Base-by-base conservation (phyloP, 2,113 vertebrate species). In the Odobenus rosmarus region DNA sequence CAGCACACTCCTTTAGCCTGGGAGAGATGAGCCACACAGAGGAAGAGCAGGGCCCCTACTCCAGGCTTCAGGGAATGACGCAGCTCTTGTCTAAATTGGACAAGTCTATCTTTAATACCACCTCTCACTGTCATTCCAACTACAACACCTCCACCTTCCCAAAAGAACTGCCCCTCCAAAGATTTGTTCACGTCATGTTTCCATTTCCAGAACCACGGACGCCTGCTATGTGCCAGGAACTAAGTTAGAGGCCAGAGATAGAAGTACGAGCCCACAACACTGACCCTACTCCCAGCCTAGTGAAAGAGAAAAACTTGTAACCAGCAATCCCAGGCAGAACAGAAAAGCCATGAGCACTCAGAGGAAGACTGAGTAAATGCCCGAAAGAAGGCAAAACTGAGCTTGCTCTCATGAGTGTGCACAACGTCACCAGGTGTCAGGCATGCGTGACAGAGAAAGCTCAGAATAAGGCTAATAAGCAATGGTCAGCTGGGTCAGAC, bases 81-180 rank as follows among this genome's bases (percentile, higher is more conserved):
- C 19, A 24, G 61, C 55, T 53, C 59, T 88, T 53, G 28, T 89
- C 46, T 36, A 62, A 42, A 19, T 7, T n/a, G 57, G 23, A 39
- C 31, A 76, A 71, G 55, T 33, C 24, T 61, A 59, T 46, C 36
- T 71, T 0, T 72, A 61, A 94, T 26, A 36, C 49, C 79, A 62
- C 33, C 61, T 85, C 55, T 51, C 49, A 8, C 53, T 51, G 42
- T 67, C 53, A 16, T 51, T 46, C 13, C 39, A 79, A 16, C 86
- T 33, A 21, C 18, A 42, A 33, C 26, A 62, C 19, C 55, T 82
- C 67, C 49, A 7, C 51, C 24, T 74, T 64, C 74, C 42, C 81
- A 14, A 28, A 72, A 97, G 94, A 90, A 83, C 51, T 59, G 49
- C 55, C 49, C 42, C 71, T 74, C 81, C 90, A 67, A 55, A 92